Evolutionary conservation across 1,140 invertebrate species (phyloP).

Genomic region (Eumeta japonica): DNA sequence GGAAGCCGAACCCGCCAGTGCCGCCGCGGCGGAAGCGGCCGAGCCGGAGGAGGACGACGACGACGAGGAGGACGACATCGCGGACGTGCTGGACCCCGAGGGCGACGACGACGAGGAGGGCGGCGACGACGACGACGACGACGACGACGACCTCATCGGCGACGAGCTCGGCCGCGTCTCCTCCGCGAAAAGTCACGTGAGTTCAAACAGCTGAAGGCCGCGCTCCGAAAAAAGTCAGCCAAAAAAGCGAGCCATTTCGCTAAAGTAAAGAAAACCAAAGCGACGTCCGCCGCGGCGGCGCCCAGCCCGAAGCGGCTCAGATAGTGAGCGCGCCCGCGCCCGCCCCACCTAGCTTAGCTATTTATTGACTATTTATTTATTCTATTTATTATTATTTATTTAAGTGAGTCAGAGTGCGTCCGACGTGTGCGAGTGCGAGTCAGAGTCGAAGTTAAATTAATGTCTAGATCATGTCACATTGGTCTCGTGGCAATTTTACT

Average conservation of each 20-base stretch:
- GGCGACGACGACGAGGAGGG: constrained; percentile 63
- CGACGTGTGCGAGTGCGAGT: constrained; percentile 51
- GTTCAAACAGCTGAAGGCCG: constrained; percentile 68
- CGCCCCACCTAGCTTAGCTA: constrained; percentile 53
- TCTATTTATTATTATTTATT: constrained; percentile 55
- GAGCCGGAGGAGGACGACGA: constrained; percentile 62
- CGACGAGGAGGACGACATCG: constrained; percentile 62
- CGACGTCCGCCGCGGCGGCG: constrained; percentile 35
- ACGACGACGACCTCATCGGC: constrained; percentile 66
- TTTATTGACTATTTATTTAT: constrained; percentile 59
- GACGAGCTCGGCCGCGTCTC: constrained; percentile 62
- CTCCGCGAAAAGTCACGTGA: constrained; percentile 69
- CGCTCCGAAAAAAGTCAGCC: constrained; percentile 59
- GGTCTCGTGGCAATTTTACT: constrained; percentile 53
- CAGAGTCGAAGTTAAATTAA: constrained; percentile 52
- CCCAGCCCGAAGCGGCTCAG: constrained; percentile 56
- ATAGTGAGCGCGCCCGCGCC: constrained; percentile 46
- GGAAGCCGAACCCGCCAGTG: constrained; percentile 32
- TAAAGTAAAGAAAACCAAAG: constrained; percentile 56
- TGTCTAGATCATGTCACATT: constrained; percentile 57
- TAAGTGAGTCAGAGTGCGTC: constrained; percentile 52
- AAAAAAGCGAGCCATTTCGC: constrained; percentile 55
- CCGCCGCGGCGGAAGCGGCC: constrained; percentile 46
- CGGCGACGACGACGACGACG: constrained; percentile 72
- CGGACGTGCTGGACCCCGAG: constrained; percentile 61